These are phyloP conservation scores for Aspidiotus rigidus DNA, from an alignment of 2,888 invertebrate species.

Conservation along the genomic window DNA sequence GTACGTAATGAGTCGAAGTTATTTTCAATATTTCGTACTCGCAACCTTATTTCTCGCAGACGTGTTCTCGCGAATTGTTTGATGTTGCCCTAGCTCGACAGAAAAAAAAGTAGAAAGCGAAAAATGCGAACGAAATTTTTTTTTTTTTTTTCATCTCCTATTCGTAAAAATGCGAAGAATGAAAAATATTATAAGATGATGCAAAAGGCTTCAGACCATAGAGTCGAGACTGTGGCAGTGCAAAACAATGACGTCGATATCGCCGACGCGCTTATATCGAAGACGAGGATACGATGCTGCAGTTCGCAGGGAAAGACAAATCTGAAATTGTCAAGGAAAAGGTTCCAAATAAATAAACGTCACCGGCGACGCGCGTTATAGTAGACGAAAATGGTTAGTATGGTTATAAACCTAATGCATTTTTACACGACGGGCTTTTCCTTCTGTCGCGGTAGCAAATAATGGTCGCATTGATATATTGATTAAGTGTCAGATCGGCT, in stretches of 20 bases:
- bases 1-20: too few species aligned
- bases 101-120: too few species aligned
- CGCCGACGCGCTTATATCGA: background rate
- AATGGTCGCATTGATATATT: conserved; percentile 31
- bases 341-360: conserved; percentile 2
- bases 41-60: too few species aligned
- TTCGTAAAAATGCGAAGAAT: background rate
- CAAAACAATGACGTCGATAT: too few species aligned
- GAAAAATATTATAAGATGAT: background rate
- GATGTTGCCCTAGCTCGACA: too few species aligned
- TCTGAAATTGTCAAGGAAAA: conserved; percentile 23
- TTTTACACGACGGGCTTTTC: conserved; percentile 27
- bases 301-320: conserved; percentile 8
- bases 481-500: conserved; percentile 32
- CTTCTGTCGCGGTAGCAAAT: conserved; percentile 18
- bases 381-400: conserved; percentile 22
- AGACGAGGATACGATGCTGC: background rate
- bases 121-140: too few species aligned
- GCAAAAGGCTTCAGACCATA: background rate
- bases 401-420: conserved; percentile 26
- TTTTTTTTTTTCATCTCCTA: conserved; percentile 3
- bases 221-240: too few species aligned
- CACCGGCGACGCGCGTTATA: background rate
- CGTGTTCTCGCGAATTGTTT: too few species aligned
- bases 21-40: too few species aligned